Evolutionary conservation across 2,888 invertebrate genomes (phyloP).

Genomic region (Mesoligia furuncula): DNA sequence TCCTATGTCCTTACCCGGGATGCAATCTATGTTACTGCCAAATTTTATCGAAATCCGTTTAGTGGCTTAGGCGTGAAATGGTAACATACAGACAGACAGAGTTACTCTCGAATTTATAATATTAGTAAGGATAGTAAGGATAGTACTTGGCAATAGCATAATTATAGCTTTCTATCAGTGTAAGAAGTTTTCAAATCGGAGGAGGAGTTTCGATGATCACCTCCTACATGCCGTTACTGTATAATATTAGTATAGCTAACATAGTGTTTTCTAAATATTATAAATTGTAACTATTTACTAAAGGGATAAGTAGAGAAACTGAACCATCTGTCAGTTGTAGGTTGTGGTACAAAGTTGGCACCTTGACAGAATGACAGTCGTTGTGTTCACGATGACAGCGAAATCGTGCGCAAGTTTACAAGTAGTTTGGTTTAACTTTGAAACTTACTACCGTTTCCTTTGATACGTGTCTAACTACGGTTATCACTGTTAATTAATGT

Average conservation of each 20-base stretch:
- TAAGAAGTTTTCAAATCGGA: too few relatives aligned
- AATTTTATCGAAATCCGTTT: too few relatives aligned
- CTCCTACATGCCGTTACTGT: too few relatives aligned
- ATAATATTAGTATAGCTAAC: neutral
- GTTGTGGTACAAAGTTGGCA: constrained; percentile 8
- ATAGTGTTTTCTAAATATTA: neutral
- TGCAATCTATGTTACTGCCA: too few relatives aligned
- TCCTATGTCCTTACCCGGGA: too few relatives aligned
- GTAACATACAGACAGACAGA: too few relatives aligned
- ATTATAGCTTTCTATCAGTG: too few relatives aligned
- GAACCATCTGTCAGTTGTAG: constrained; percentile 11
- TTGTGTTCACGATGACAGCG: constrained; percentile 43
- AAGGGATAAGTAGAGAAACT: constrained; percentile 34
- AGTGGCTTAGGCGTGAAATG: too few relatives aligned
- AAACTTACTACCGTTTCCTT: constrained; percentile 43
- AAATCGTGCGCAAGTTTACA: constrained; percentile 48
- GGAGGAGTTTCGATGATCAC: too few relatives aligned
- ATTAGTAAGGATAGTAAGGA: too few relatives aligned
- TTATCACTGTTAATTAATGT: neutral
- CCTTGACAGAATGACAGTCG: constrained; percentile 17
- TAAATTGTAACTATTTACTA: neutral
- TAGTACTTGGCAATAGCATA: too few relatives aligned
- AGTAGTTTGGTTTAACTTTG: constrained; percentile 30
- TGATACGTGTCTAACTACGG: constrained; percentile 7
- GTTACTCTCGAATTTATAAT: too few relatives aligned